Evolutionary conservation across 2,888 invertebrate genomes (phyloP).

Genomic region (Neria commutata): DNA sequence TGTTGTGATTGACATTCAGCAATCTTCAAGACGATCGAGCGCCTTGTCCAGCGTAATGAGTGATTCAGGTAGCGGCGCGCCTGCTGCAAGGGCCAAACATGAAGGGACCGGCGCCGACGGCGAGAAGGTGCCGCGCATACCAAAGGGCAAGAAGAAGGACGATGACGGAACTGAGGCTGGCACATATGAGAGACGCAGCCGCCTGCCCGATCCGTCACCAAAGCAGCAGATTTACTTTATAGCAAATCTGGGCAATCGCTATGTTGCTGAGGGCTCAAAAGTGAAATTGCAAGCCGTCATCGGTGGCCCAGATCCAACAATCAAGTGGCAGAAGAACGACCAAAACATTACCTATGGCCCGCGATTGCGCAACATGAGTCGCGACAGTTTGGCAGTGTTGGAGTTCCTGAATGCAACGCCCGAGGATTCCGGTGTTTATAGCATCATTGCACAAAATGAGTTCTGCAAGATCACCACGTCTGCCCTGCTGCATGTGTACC

Average conservation of each 20-base stretch:
- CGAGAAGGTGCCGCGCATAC: slow-evolving; percentile 34
- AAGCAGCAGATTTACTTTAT: slow-evolving; percentile 61
- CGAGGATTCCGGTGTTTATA: slow-evolving; percentile 80
- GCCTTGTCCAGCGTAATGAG: slow-evolving; percentile 47
- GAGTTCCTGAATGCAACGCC: slow-evolving; percentile 73
- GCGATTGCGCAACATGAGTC: slow-evolving; percentile 57
- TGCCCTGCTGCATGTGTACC: slow-evolving; percentile 76
- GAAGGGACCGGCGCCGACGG: slow-evolving; percentile 31
- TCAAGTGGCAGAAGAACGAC: slow-evolving; percentile 79
- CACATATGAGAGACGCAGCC: slow-evolving; percentile 65
- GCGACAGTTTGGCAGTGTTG: slow-evolving; percentile 74
- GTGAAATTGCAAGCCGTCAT: slow-evolving; percentile 82
- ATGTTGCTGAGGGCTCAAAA: slow-evolving; percentile 69
- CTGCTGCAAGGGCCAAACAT: slow-evolving; percentile 28
- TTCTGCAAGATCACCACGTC: slow-evolving; percentile 73
- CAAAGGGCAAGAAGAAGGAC: slow-evolving; percentile 48
- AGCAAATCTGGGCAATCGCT: slow-evolving; percentile 58
- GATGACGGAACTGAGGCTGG: slow-evolving; percentile 55
- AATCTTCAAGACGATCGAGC: slow-evolving; percentile 57
- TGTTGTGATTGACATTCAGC: slow-evolving; percentile 63
- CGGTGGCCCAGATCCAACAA: slow-evolving; percentile 72
- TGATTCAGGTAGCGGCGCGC: slow-evolving; percentile 39
- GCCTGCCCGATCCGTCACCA: slow-evolving; percentile 60
- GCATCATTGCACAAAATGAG: slow-evolving; percentile 76
- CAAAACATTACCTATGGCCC: slow-evolving; percentile 59